Conservation (phyloP, 2,113 vertebrate species). For the Elanoides forficatus region DNA sequence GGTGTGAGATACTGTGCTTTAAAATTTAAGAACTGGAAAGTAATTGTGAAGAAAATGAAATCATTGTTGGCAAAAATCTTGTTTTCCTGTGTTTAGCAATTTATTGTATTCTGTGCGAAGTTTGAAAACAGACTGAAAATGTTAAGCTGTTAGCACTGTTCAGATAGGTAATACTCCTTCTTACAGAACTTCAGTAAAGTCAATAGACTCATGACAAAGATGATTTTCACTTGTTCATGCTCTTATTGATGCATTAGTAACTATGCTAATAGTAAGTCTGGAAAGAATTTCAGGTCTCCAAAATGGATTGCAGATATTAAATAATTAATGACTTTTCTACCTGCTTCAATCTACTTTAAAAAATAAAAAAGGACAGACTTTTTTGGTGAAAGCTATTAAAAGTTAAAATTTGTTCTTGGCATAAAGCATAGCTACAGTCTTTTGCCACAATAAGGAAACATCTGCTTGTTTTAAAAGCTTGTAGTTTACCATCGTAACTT, state of each 20-base stretch:
- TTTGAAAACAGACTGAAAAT: neutral
- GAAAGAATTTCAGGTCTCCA: neutral
- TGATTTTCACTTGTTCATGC: neutral
- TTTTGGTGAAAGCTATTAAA: conserved; percentile 19
- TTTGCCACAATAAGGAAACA: conserved; percentile 3
- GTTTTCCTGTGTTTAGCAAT: neutral
- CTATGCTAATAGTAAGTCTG: neutral
- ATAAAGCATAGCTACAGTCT: neutral
- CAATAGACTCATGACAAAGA: neutral
- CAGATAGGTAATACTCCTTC: neutral
- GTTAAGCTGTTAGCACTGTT: neutral
- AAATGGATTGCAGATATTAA: neutral
- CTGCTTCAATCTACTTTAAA: neutral
- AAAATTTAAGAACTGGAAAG: neutral
- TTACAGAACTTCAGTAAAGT: neutral
- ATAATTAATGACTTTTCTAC: neutral
- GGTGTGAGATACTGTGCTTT: neutral
- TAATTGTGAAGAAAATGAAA: neutral
- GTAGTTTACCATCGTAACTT: conserved; percentile 22
- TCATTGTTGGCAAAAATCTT: neutral
- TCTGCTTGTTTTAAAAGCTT: conserved; percentile 43
- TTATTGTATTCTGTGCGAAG: neutral
- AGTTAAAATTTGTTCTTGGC: conserved; percentile 28
- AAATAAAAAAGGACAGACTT: neutral
- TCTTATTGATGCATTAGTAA: neutral